Evolutionary conservation across 2,888 invertebrate species (phyloP).

Genomic region (Nomada lathburiana): DNA sequence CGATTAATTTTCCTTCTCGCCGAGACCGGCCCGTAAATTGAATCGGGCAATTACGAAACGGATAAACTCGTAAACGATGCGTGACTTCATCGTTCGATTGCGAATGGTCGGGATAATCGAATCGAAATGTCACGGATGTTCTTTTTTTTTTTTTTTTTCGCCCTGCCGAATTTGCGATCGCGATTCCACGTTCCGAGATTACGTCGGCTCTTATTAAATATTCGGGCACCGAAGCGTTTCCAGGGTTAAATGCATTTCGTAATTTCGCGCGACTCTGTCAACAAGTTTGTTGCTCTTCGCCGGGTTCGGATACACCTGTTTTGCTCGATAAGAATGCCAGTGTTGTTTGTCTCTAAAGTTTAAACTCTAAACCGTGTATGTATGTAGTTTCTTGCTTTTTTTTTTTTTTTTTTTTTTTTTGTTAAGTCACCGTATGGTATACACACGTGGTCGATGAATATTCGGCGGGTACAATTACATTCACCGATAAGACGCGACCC

Average conservation of each 20-base stretch:
- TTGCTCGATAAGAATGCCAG: background rate
- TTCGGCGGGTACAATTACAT: background rate
- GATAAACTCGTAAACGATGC: slow-evolving; percentile 18
- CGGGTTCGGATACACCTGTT: background rate
- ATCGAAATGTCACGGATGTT: slow-evolving; percentile 45
- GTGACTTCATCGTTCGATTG: background rate
- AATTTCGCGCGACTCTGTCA: no score
- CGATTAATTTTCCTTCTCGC: background rate
- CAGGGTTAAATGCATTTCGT: background rate
- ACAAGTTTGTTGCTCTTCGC: no score
- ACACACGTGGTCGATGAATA: background rate
- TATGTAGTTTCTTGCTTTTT: slow-evolving; percentile 7
- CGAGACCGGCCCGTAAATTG: background rate
- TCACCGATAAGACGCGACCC: background rate
- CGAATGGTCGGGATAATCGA: slow-evolving; percentile 36
- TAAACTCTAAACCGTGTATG: background rate
- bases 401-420: background rate
- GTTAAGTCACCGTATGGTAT: background rate
- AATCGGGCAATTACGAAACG: slow-evolving; percentile 27
- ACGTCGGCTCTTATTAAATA: slow-evolving; percentile 1
- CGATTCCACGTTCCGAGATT: slow-evolving; percentile 3
- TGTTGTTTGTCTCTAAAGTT: background rate
- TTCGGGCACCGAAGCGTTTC: background rate
- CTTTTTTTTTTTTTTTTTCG: background rate
- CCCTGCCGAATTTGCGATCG: background rate